Evolutionary conservation across 2,113 vertebrate genomes (phyloP).

Genomic region (Sterrhoptilus dennistouni): DNA sequence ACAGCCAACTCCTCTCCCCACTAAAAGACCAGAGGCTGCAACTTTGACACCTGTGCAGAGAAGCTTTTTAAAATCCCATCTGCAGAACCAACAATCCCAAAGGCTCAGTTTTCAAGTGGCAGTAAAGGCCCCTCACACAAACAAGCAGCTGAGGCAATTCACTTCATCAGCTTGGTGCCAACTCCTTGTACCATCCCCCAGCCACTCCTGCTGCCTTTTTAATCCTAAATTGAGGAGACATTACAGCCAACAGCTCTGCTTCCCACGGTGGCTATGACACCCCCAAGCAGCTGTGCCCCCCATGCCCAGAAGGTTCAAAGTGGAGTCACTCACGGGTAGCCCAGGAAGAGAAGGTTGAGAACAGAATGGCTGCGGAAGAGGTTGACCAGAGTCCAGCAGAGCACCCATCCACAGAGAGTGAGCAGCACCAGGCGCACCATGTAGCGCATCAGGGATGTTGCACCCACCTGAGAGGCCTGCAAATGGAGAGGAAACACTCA

Average conservation of each 20-base stretch:
- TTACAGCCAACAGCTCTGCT: background rate
- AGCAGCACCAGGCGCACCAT: slow-evolving; percentile 88
- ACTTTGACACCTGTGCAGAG: background rate
- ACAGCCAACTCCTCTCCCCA: background rate
- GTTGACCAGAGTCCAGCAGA: slow-evolving; percentile 96
- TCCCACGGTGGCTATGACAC: background rate
- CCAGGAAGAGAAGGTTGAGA: slow-evolving; percentile 96
- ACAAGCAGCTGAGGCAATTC: background rate
- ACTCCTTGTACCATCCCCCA: background rate
- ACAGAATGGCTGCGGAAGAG: slow-evolving; percentile 95
- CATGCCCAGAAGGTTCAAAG: background rate
- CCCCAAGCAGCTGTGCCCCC: background rate
- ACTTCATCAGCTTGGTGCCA: background rate
- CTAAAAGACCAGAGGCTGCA: background rate
- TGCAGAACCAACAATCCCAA: background rate
- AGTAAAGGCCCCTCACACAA: background rate
- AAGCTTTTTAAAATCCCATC: background rate
- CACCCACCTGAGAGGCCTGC: slow-evolving; percentile 89
- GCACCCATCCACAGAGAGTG: slow-evolving; percentile 93
- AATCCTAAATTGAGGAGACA: background rate
- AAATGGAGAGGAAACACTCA: background rate
- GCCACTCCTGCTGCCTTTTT: background rate
- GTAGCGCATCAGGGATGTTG: slow-evolving; percentile 85
- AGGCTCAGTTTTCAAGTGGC: background rate
- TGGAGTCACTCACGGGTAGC: slow-evolving; percentile 91